phyloP scores from a whole-genome alignment of 2,888 invertebrate genomes.

The Plebejus melissa region DNA sequence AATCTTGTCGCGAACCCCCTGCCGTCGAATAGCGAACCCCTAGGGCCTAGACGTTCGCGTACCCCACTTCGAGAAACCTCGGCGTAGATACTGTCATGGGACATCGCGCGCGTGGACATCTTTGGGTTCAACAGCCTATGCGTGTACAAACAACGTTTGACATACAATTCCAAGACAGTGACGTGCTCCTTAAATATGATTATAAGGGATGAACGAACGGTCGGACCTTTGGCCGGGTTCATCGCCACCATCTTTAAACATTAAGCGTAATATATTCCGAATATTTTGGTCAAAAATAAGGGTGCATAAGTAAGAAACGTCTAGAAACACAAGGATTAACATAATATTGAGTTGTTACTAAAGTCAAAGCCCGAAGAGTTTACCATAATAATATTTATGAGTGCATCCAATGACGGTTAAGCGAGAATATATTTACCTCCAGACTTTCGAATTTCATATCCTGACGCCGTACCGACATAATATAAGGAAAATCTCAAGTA shows the following conservation, averaged over 20 bases:
- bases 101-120: too few species aligned
- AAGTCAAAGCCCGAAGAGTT: neutral
- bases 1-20: too few species aligned
- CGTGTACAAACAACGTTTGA: neutral
- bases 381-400: neutral
- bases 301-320: conserved; percentile 16
- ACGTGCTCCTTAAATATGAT: conserved; percentile 23
- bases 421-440: neutral
- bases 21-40: too few species aligned
- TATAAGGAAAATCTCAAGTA: conserved; percentile 31
- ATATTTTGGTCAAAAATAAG: conserved; percentile 13
- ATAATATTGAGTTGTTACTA: neutral
- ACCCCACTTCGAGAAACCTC: too few species aligned
- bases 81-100: too few species aligned
- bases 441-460: too few species aligned
- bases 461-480: too few species aligned
- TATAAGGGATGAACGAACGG: conserved; percentile 27
- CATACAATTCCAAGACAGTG: conserved; percentile 19
- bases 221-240: conserved; percentile 7
- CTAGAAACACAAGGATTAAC: conserved; percentile 32
- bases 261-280: conserved; percentile 13
- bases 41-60: too few species aligned
- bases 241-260: conserved; percentile 24
- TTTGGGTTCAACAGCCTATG: conserved; percentile 9
- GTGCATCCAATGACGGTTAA: neutral